phyloP scores from a whole-genome alignment of 1,140 invertebrate genomes.

The Pseudomyrmex cubaensis region DNA sequence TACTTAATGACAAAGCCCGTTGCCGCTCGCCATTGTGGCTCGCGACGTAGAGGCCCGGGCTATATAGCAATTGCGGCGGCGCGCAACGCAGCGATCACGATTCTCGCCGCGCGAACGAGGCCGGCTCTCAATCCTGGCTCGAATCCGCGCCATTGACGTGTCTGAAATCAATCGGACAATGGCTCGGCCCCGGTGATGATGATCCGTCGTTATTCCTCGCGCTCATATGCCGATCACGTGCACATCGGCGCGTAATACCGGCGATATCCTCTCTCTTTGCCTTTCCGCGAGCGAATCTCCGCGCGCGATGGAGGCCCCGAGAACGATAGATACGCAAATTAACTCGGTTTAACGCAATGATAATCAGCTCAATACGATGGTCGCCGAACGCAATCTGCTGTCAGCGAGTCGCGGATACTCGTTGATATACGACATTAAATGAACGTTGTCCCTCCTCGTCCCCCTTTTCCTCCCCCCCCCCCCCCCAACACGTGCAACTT shows the following conservation, averaged over 20 bases:
- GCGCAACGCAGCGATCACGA: not conserved
- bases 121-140: conserved; percentile 39
- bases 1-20: conserved; percentile 81
- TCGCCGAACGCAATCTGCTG: conserved; percentile 63
- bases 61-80: conserved; percentile 24
- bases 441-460: conserved; percentile 9
- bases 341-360: conserved; percentile 65
- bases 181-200: conserved; percentile 35
- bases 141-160: conserved; percentile 70
- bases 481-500: not conserved
- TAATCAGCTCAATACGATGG: conserved; percentile 63
- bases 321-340: conserved; percentile 69
- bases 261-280: conserved; percentile 27
- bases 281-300: conserved; percentile 8
- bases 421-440: conserved; percentile 61
- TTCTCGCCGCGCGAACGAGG: conserved; percentile 36
- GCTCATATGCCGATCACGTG: conserved; percentile 22
- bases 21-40: conserved; percentile 70
- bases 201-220: conserved; percentile 39
- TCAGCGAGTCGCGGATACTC: conserved; percentile 43
- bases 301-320: conserved; percentile 26
- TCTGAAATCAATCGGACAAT: conserved; percentile 79
- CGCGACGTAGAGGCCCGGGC: conserved; percentile 28
- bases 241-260: conserved; percentile 9
- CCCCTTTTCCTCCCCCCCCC: too few relatives aligned